Base-by-base conservation (phyloP, 2,888 invertebrate species). In the Trichacis sp. region DNA sequence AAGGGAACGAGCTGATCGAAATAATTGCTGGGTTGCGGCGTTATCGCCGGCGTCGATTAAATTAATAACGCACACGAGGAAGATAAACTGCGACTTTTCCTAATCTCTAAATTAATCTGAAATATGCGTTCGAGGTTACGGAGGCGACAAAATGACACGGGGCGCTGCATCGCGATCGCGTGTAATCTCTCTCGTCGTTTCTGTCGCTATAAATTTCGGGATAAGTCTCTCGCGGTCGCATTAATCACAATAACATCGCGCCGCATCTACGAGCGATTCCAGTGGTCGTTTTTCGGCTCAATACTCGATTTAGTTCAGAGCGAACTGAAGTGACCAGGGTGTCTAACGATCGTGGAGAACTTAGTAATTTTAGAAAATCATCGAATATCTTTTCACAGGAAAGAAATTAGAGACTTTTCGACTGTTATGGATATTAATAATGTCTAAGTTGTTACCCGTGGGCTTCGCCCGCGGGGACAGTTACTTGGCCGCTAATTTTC, bases 21-120 rank as follows among this genome's bases (percentile, higher is more conserved):
- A 8, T 24, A 24, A 24, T 24, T 8, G 24, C 24, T n/a, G n/a
- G n/a, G n/a, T n/a, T n/a, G n/a, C n/a, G n/a, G n/a, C 24, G 24
- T 24, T 24, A 24, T 12, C 38, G 38, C 38, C 14, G 33, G 15
- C 24, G 50, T 49, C 53, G 57, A 63, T 64, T 48, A 57, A 63
- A 47, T 14, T 51, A 48, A 63, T 64, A 59, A 42, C 24, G 20
- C 50, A 49, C 40, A 53, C 57, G 51, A 53, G 49, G 36, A 64
- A 64, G 49, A 63, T 58, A 58, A 58, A 58, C 40, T 54, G 24
- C 43, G 49, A 40, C 58, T 38, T 33, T 54, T 58, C 46, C 24
- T 42, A 47, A 53, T 57, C 56, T 53, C 47, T 18, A 53, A 57
- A 57, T 57, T 56, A 57, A 63, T 53, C 62, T 56, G 30, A 56